Conservation (phyloP, 2,113 vertebrate species). For the Climacteris rufus region DNA sequence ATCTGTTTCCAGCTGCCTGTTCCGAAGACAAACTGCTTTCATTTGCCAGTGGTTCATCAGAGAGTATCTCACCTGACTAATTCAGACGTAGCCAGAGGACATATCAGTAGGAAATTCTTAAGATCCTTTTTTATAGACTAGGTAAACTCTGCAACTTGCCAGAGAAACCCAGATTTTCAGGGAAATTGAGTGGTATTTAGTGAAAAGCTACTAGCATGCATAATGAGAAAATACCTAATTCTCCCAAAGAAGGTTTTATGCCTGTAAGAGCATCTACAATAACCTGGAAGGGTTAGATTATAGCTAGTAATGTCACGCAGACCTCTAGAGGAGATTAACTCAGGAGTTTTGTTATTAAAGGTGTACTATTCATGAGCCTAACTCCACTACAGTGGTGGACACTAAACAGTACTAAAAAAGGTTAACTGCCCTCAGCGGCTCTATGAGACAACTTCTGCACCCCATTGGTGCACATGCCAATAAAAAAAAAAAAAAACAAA, state of each 20-base stretch:
- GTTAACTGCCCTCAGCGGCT: not conserved
- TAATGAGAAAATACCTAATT: conserved; percentile 80
- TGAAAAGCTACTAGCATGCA: conserved; percentile 64
- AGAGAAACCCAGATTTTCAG: conserved; percentile 68
- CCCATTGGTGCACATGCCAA: not conserved
- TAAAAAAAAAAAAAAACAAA: not conserved
- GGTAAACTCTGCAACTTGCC: not conserved
- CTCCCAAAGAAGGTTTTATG: conserved; percentile 77
- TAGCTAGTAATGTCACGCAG: conserved; percentile 49
- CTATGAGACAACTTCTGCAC: not conserved
- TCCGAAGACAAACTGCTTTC: not conserved
- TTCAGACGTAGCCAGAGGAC: not conserved
- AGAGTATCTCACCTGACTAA: not conserved
- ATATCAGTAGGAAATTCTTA: not conserved
- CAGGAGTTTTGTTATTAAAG: conserved; percentile 67
- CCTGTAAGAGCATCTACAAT: conserved; percentile 51
- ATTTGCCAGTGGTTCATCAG: not conserved
- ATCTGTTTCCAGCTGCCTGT: not conserved
- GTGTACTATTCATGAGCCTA: conserved; percentile 47
- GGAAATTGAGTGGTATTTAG: conserved; percentile 65
- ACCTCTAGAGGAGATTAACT: conserved; percentile 76
- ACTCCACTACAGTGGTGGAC: not conserved
- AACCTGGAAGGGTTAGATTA: conserved; percentile 76
- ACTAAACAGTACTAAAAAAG: not conserved
- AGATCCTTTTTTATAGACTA: not conserved